Evolutionary conservation across 2,888 invertebrate species (phyloP).

Genomic region (Dynastes maya): DNA sequence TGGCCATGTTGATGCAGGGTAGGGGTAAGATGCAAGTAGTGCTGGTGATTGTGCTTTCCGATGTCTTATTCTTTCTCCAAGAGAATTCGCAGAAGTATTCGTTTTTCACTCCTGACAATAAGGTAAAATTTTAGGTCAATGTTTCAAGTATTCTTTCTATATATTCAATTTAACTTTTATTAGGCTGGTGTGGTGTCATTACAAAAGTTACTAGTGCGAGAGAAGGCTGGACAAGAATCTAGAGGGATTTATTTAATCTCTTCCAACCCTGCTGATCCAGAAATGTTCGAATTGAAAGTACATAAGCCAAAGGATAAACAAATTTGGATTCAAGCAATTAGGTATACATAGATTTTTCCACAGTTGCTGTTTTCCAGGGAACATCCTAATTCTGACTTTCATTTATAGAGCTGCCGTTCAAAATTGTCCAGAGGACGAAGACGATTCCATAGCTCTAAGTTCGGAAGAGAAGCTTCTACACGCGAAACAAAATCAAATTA

Average conservation of each 20-base stretch:
- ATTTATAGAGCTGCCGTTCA: constrained; percentile 81
- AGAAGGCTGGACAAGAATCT: constrained; percentile 93
- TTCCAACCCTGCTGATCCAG: constrained; percentile 91
- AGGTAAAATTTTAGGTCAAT: constrained; percentile 73
- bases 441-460: constrained; percentile 79
- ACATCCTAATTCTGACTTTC: constrained; percentile 6
- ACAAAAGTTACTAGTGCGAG: constrained; percentile 91
- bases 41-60: constrained; percentile 90
- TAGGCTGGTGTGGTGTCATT: constrained; percentile 94
- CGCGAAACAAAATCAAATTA: constrained; percentile 84
- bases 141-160: not conserved
- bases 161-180: constrained; percentile 50
- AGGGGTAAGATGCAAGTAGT: constrained; percentile 92
- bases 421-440: constrained; percentile 87
- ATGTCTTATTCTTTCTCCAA: constrained; percentile 92
- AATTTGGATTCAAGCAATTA: constrained; percentile 90
- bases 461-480: constrained; percentile 86
- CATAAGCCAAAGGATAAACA: constrained; percentile 92
- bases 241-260: constrained; percentile 94
- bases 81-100: constrained; percentile 95
- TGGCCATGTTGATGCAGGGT: constrained; percentile 91
- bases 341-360: constrained; percentile 69
- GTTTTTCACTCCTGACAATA: constrained; percentile 95
- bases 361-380: not conserved
- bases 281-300: constrained; percentile 95